Conservation (phyloP, 2,888 invertebrate species). For the Theodoxus fluviatilis region DNA sequence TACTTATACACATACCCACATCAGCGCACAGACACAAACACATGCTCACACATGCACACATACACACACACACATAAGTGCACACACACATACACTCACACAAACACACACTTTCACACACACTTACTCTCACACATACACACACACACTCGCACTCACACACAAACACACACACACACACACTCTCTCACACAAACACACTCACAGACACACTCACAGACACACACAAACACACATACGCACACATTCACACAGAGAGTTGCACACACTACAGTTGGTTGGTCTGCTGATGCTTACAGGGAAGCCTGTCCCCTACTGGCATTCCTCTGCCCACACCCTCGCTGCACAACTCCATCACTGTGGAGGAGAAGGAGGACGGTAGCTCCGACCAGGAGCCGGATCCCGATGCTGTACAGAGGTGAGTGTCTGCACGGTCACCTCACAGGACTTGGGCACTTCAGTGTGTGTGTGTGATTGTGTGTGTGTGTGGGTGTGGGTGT, state of each 20-base stretch:
- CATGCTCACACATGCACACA: not conserved
- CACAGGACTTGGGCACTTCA: not conserved
- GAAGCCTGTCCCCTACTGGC: conserved; percentile 44
- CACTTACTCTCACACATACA: too few species aligned
- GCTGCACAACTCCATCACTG: conserved; percentile 46
- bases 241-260: too few species aligned
- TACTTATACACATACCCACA: not conserved
- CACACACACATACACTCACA: too few species aligned
- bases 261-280: too few species aligned
- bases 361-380: conserved; percentile 50
- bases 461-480: not conserved
- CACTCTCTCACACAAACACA: too few species aligned
- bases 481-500: not conserved
- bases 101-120: too few species aligned
- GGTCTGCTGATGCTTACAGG: conserved; percentile 36
- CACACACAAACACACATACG: too few species aligned
- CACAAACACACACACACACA: too few species aligned
- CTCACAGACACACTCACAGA: too few species aligned
- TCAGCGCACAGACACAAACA: not conserved
- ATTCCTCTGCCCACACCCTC: conserved; percentile 42
- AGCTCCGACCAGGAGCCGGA: conserved; percentile 69
- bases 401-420: conserved; percentile 69
- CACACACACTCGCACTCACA: too few species aligned
- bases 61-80: too few species aligned
- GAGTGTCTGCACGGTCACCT: not conserved